Evolutionary conservation across 2,888 invertebrate species (phyloP).

Genomic region (Tryphoninae sp.): DNA sequence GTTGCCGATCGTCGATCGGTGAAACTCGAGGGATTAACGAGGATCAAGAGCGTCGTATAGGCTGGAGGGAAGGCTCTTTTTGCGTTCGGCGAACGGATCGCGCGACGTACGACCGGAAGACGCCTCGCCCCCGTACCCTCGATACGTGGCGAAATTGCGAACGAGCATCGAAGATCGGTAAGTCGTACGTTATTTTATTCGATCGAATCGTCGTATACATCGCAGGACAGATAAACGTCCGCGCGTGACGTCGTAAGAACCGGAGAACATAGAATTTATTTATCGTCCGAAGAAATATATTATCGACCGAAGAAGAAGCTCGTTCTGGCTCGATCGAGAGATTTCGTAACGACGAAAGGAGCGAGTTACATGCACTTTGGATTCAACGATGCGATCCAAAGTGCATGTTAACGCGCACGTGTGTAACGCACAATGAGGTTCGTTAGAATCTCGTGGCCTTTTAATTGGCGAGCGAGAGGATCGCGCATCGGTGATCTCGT

Average conservation of each 20-base stretch:
- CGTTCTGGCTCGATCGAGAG: neutral
- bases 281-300: neutral
- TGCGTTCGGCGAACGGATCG: neutral
- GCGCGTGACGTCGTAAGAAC: neutral
- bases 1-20: constrained; percentile 11
- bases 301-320: neutral
- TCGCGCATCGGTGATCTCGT: constrained; percentile 18
- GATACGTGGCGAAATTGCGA: neutral
- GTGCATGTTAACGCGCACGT: constrained; percentile 8
- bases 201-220: neutral
- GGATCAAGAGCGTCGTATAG: no score
- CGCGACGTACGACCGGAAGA: neutral
- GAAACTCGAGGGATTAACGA: constrained; percentile 4
- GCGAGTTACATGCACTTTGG: no score
- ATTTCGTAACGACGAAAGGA: neutral
- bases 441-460: constrained; percentile 63
- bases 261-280: neutral
- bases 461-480: constrained; percentile 58
- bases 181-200: constrained; percentile 3
- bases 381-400: constrained; percentile 28
- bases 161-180: constrained; percentile 33
- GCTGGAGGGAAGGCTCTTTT: neutral
- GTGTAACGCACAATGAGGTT: constrained; percentile 49
- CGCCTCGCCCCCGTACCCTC: neutral
- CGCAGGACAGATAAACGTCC: neutral